Evolutionary conservation across 2,113 vertebrate species (phyloP).

Genomic region (Bettongia penicillata): DNA sequence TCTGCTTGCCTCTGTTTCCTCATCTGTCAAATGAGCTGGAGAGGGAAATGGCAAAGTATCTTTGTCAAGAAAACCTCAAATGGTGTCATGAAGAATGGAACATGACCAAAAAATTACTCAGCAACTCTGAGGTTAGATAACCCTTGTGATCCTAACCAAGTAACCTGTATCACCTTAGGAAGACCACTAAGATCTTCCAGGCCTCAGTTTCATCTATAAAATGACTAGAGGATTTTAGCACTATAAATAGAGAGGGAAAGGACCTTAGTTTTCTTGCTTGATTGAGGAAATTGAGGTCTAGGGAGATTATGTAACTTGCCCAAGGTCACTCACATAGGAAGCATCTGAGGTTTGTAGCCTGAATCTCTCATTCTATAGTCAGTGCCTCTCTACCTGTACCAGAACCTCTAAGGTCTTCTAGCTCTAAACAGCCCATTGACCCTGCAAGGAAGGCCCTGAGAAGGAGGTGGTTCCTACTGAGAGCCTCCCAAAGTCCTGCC

Average conservation of each 20-base stretch:
- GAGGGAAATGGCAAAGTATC: not conserved
- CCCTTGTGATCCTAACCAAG: not conserved
- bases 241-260: not conserved
- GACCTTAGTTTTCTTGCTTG: not conserved
- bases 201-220: not conserved
- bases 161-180: not conserved
- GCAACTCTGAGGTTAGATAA: not conserved
- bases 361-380: not conserved
- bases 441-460: not conserved
- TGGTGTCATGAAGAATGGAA: too few species aligned
- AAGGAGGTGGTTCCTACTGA: not conserved
- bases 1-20: not conserved
- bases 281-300: conserved; percentile 39
- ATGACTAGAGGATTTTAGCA: not conserved
- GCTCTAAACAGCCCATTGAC: not conserved
- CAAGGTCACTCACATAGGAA: not conserved
- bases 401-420: conserved; percentile 6
- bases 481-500: not conserved
- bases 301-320: not conserved
- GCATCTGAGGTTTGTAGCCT: accelerated
- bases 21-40: not conserved
- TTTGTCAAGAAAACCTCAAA: not conserved
- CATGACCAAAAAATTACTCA: not conserved
- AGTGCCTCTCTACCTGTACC: not conserved
- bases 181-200: not conserved